These are phyloP conservation scores for Acleris literana DNA, from an alignment of 2,888 invertebrate species.

Conservation along the genomic window DNA sequence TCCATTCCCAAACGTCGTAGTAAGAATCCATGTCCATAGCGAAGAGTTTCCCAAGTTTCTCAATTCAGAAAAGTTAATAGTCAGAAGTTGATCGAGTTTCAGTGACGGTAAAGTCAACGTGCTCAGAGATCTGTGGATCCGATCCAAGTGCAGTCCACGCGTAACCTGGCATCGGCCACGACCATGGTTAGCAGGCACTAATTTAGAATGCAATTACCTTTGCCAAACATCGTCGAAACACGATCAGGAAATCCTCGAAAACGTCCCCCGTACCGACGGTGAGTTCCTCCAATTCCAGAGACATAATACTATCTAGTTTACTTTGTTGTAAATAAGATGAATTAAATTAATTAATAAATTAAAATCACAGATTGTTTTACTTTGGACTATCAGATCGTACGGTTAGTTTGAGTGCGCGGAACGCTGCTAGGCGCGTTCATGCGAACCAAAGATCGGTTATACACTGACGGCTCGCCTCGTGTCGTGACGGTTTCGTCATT, in stretches of 20 bases:
- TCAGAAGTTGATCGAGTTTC: conserved; percentile 10
- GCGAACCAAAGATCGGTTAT: conserved; percentile 55
- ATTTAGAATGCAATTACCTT: conserved; percentile 85
- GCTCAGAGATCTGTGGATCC: conserved; percentile 38
- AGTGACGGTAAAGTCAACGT: too few relatives aligned
- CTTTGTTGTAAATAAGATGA: conserved; percentile 49
- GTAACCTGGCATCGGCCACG: conserved; percentile 52
- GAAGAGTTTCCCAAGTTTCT: conserved; percentile 32
- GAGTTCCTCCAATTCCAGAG: conserved; percentile 86
- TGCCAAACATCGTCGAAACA: conserved; percentile 87
- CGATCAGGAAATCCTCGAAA: conserved; percentile 88
- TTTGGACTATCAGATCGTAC: conserved; percentile 68
- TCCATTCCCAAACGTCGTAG: conserved; percentile 62
- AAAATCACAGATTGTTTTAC: conserved; percentile 69
- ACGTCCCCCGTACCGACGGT: conserved; percentile 86
- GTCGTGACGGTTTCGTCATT: conserved; percentile 54
- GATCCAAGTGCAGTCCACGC: conserved; percentile 46
- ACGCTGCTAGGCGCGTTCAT: conserved; percentile 53
- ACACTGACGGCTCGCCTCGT: conserved; percentile 55
- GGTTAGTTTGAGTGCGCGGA: conserved; percentile 58
- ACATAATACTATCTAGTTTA: conserved; percentile 73
- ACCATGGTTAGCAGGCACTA: conserved; percentile 59
- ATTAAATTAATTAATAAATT: conserved; percentile 46
- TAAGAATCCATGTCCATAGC: conserved; percentile 62
- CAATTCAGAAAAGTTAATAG: conserved; percentile 28